phyloP scores from a whole-genome alignment of 1,140 invertebrate genomes.

The Copidosoma floridanum region DNA sequence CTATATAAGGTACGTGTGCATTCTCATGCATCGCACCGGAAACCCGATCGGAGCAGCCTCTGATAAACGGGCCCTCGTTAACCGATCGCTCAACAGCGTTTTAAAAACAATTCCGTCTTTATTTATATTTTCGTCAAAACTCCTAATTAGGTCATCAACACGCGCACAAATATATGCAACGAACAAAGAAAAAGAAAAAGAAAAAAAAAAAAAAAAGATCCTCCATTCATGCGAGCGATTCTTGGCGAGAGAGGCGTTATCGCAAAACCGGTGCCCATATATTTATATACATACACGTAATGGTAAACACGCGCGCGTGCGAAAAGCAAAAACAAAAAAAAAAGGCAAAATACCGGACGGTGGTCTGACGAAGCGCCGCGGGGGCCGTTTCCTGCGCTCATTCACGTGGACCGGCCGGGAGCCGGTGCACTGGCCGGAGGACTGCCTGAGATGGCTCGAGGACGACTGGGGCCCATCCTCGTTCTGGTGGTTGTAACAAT shows the following conservation, averaged over 20 bases:
- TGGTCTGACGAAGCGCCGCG: conserved; percentile 21
- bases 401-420: not conserved
- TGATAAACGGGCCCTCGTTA: too few species aligned
- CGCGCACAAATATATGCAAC: not conserved
- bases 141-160: too few species aligned
- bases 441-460: not conserved
- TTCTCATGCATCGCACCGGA: too few species aligned
- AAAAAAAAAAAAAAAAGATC: too few species aligned
- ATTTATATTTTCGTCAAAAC: not conserved
- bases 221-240: too few species aligned
- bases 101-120: not conserved
- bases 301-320: not conserved
- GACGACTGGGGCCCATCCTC: too few species aligned
- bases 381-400: conserved; percentile 22
- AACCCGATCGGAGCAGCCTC: too few species aligned
- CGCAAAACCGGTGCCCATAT: too few species aligned
- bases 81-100: not conserved
- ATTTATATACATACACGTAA: not conserved
- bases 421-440: not conserved
- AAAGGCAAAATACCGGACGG: conserved; percentile 8
- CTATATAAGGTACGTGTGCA: too few species aligned
- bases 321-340: not conserved
- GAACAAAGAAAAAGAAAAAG: not conserved
- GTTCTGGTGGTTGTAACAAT: too few species aligned
- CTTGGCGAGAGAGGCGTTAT: too few species aligned